Evolutionary conservation across 1,140 invertebrate species (phyloP).

Genomic region (Spodoptera litura): DNA sequence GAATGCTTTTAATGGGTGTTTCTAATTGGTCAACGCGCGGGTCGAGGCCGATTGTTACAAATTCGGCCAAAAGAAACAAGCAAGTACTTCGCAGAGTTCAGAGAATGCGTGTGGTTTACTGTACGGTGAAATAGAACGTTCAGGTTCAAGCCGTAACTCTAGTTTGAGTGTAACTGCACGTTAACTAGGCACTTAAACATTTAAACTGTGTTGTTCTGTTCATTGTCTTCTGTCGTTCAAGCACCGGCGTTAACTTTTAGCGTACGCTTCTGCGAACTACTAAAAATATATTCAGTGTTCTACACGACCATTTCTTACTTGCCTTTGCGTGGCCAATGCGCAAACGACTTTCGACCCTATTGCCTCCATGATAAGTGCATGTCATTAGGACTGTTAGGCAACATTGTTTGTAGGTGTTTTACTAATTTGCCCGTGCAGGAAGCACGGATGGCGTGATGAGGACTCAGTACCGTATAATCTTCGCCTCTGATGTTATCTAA

Average conservation of each 20-base stretch:
- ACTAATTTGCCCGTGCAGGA: conserved; percentile 83
- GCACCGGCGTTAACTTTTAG: conserved; percentile 67
- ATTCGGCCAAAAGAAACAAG: conserved; percentile 36
- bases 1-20: conserved; percentile 72
- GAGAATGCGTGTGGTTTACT: conserved; percentile 33
- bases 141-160: conserved; percentile 33
- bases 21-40: conserved; percentile 75
- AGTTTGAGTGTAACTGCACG: conserved; percentile 48
- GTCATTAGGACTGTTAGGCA: conserved; percentile 61
- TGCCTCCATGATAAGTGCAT: conserved; percentile 48
- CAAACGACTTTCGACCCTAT: conserved; percentile 64
- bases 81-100: not conserved
- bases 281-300: conserved; percentile 78
- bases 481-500: conserved; percentile 83
- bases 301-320: conserved; percentile 53
- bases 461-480: conserved; percentile 83
- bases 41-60: conserved; percentile 57
- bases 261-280: conserved; percentile 76
- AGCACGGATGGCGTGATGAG: conserved; percentile 82
- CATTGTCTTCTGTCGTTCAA: conserved; percentile 72
- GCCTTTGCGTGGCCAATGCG: conserved; percentile 6
- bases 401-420: conserved; percentile 71
- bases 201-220: conserved; percentile 69
- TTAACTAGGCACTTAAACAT: conserved; percentile 72
- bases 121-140: conserved; percentile 34